Conservation (phyloP, 2,888 invertebrate species). For the Nomada goodeniana region DNA sequence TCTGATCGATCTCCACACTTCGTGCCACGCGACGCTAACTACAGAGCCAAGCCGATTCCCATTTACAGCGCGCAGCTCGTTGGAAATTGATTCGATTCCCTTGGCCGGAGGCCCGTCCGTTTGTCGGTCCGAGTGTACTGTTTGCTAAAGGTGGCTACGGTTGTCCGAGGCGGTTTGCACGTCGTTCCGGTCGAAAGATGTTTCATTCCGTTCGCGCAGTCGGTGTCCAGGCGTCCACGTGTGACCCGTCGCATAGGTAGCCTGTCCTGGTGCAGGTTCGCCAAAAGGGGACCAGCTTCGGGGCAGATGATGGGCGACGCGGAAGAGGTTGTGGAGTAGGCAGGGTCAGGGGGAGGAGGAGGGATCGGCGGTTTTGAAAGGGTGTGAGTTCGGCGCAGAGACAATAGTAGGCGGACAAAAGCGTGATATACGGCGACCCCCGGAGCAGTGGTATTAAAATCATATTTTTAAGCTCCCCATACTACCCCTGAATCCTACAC, state of each 20-base stretch:
- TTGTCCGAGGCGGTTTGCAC: too few relatives aligned
- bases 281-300: slow-evolving; percentile 36
- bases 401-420: slow-evolving; percentile 83
- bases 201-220: slow-evolving; percentile 57
- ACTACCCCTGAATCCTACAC: slow-evolving; percentile 28
- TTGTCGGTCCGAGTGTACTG: too few relatives aligned
- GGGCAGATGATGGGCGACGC: slow-evolving; percentile 26
- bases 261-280: slow-evolving; percentile 18
- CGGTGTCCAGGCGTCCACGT: slow-evolving; percentile 4
- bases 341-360: slow-evolving; percentile 11
- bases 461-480: slow-evolving; percentile 81
- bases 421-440: slow-evolving; percentile 82
- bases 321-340: neutral
- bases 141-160: slow-evolving; percentile 13
- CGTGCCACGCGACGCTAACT: neutral
- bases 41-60: too few relatives aligned
- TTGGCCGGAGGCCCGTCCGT: too few relatives aligned
- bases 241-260: slow-evolving; percentile 37
- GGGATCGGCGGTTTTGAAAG: slow-evolving; percentile 69
- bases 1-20: slow-evolving; percentile 5
- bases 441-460: slow-evolving; percentile 82
- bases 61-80: neutral
- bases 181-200: too few relatives aligned
- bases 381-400: slow-evolving; percentile 77
- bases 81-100: neutral